phyloP scores from a whole-genome alignment of 2,113 vertebrate species.

The Phylloscopus whistleri region DNA sequence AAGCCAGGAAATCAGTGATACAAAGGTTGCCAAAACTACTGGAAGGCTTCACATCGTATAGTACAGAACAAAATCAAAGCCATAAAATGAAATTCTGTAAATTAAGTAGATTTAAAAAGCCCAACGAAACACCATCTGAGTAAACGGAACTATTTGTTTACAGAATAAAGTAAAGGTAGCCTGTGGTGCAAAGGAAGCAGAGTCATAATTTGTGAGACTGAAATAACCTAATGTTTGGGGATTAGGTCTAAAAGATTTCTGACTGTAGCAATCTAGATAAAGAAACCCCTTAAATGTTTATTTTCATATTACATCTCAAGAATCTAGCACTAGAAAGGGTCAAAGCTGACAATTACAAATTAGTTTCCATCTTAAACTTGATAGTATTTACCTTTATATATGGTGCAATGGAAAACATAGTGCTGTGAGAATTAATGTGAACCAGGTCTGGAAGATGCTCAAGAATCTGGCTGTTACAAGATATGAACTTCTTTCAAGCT shows the following conservation, averaged over 20 bases:
- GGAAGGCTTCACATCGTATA: not conserved
- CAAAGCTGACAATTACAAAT: not conserved
- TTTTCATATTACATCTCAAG: not conserved
- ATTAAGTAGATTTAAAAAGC: fast-evolving
- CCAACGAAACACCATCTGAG: not conserved
- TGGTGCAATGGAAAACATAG: not conserved
- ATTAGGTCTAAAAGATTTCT: not conserved
- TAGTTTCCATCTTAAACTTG: not conserved
- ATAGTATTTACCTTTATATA: not conserved
- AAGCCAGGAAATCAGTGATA: not conserved
- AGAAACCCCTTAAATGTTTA: not conserved
- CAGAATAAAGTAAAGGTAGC: not conserved
- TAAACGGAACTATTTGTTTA: not conserved
- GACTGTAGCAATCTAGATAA: not conserved
- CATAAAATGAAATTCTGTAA: not conserved
- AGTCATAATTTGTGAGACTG: not conserved
- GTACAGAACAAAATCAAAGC: not conserved
- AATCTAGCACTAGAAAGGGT: not conserved
- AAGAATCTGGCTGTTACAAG: not conserved
- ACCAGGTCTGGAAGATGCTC: not conserved
- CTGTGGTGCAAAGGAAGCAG: not conserved
- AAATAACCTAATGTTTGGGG: not conserved
- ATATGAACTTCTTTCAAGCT: not conserved
- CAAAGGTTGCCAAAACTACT: not conserved
- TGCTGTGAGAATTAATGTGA: not conserved